phyloP scores from a whole-genome alignment of 2,797 vertebrate species.

The Lepus oiostolus region DNA sequence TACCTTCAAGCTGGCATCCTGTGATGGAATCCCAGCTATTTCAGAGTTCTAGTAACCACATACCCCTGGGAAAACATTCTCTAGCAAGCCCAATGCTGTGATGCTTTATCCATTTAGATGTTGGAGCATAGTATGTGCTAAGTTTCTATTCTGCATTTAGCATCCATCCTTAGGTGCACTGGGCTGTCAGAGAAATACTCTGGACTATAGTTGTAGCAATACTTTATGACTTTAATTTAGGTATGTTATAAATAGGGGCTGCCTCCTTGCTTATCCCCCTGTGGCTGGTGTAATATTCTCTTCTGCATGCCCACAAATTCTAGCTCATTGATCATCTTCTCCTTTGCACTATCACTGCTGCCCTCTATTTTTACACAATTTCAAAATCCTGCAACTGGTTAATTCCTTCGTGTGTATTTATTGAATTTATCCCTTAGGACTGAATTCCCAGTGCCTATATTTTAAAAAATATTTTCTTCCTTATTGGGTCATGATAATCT shows the following conservation, averaged over 20 bases:
- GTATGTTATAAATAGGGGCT: background rate
- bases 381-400: background rate
- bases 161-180: background rate
- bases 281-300: constrained; percentile 2
- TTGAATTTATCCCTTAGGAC: background rate
- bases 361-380: constrained; percentile 34
- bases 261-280: background rate
- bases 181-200: background rate
- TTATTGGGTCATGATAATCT: background rate
- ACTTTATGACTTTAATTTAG: constrained; percentile 61
- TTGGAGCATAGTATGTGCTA: background rate
- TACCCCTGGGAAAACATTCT: background rate
- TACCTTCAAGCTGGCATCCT: background rate
- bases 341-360: background rate
- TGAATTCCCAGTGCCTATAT: background rate
- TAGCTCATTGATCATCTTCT: background rate
- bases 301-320: background rate
- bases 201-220: background rate
- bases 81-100: background rate
- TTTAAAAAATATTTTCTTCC: background rate
- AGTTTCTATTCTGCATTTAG: background rate
- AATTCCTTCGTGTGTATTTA: background rate
- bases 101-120: constrained; percentile 29
- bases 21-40: background rate
- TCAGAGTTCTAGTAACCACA: background rate